Percentiles rank a stretch among this genome's conserved stretches.
Conservation (phyloP, 2,113 vertebrate genomes). For the Pelecanus crispus region DNA sequence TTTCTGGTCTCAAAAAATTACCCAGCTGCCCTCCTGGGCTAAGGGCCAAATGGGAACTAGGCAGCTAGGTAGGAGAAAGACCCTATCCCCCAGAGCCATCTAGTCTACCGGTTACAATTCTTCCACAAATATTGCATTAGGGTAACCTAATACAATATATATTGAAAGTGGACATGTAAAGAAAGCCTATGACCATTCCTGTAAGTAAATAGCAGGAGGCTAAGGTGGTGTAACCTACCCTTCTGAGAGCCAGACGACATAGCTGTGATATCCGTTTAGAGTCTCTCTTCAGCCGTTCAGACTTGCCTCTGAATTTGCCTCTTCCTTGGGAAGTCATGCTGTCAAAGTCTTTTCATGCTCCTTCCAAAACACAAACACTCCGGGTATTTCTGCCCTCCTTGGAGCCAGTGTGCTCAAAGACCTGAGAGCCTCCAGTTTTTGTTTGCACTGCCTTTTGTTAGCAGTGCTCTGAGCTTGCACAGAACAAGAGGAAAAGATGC, state of each 20-base stretch:
- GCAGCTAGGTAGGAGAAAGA: background rate
- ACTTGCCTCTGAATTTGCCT: background rate
- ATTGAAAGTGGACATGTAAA: background rate
- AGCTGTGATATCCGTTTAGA: background rate
- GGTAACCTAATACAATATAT: background rate
- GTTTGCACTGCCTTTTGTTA: background rate
- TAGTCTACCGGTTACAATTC: background rate
- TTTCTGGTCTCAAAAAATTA: background rate
- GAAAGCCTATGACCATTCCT: background rate
- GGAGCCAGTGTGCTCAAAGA: background rate
- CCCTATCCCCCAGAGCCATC: background rate
- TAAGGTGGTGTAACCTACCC: background rate
- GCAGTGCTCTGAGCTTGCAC: background rate
- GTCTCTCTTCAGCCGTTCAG: background rate
- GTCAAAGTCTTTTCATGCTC: background rate
- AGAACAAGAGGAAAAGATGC: background rate
- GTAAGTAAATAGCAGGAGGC: background rate
- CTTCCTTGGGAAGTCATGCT: background rate
- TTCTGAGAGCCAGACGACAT: fast-evolving
- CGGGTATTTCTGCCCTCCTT: background rate
- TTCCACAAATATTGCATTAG: background rate
- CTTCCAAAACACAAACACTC: background rate
- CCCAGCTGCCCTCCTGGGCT: background rate
- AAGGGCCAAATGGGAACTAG: background rate
- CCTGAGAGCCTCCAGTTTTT: background rate